Evolutionary conservation across 1,140 invertebrate genomes (phyloP), one percentile per base, ranked within the genome.

Genomic region (Monochamus saltuarius): DNA sequence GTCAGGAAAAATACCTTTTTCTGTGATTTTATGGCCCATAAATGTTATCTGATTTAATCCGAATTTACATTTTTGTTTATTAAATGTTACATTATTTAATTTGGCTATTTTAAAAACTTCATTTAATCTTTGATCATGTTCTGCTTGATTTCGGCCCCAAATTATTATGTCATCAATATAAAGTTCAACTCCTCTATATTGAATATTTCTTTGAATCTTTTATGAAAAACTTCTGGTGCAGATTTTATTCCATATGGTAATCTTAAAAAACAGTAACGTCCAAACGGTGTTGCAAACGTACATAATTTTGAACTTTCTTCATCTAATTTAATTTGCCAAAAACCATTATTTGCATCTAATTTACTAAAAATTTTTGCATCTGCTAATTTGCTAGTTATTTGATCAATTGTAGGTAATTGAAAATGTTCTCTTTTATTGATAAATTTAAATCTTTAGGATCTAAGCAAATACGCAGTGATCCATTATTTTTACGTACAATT

Each of bases 401-500:
- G 75, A 14, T 80, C 77, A 29, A 77, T 52, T 2, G 73, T 79
- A 8, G 77, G 76, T 16, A 81, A 67, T 36, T 68, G 70, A 71
- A 72, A 76, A 63, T 73, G 68, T 66, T 74, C 69, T 14, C 77
- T 56, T 62, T 75, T 10, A 83, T 76, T 11, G 62, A 65, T 60
- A 70, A 73, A 70, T 84, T 83, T 49, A 83, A 68, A 49, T 80
- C 73, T 38, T 61, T 68, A 4, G 81, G 81, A 68, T 84, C 80
- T 14, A 84, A 56, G 65, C 80, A 83, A 34, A 84, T 70, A 49
- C 80, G 61, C 10, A 82, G 43, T 35, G 73, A 61, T 35, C 73
- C 73, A 68, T n/a, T n/a, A n/a, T n/a, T n/a, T n/a, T 80, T 75
- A 19, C 71, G 65, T 14, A 80, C 75, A n/a, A 80, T 65, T 1